Percentiles rank a stretch among this genome's conserved stretches.
phyloP scores from a whole-genome alignment of 1,140 invertebrate species.

The Macrobrachium rosenbergii region DNA sequence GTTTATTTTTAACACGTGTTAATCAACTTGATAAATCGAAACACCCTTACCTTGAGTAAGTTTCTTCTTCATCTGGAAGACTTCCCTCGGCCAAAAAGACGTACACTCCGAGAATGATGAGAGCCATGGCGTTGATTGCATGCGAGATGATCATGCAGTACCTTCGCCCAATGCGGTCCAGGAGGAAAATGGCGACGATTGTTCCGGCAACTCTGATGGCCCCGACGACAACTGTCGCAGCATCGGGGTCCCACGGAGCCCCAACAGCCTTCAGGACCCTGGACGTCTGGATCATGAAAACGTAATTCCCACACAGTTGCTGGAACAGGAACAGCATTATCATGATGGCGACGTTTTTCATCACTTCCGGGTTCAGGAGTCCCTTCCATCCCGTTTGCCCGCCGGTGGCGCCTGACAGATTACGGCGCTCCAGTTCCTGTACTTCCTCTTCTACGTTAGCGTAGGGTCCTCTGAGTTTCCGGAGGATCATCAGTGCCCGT shows the following conservation, averaged over 20 bases:
- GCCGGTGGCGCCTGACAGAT: not conserved
- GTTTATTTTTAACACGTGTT: too few species aligned
- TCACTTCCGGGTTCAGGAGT: not conserved
- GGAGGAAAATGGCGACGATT: slow-evolving; percentile 14
- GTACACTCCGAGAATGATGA: slow-evolving; percentile 26
- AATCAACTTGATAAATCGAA: not conserved
- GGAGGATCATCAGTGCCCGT: not conserved
- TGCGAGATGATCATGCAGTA: slow-evolving; percentile 24
- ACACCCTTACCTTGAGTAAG: not conserved
- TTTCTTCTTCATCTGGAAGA: not conserved
- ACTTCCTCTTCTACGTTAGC: slow-evolving; percentile 34
- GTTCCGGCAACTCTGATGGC: slow-evolving; percentile 9
- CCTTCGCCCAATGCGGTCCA: slow-evolving; percentile 35
- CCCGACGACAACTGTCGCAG: slow-evolving; percentile 10
- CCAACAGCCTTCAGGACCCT: slow-evolving; percentile 25
- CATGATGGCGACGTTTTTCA: slow-evolving; percentile 9
- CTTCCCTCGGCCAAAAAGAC: slow-evolving; percentile 22
- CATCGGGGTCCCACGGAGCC: slow-evolving; percentile 23
- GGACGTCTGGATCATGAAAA: slow-evolving; percentile 39
- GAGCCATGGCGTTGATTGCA: slow-evolving; percentile 24
- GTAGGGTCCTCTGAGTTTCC: slow-evolving; percentile 28
- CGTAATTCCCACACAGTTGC: slow-evolving; percentile 48
- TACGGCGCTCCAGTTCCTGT: slow-evolving; percentile 8
- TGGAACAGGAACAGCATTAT: slow-evolving; percentile 43
- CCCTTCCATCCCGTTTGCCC: slow-evolving; percentile 10